Evolutionary conservation across 1,140 invertebrate species (phyloP).

Genomic region (Solen grandis): DNA sequence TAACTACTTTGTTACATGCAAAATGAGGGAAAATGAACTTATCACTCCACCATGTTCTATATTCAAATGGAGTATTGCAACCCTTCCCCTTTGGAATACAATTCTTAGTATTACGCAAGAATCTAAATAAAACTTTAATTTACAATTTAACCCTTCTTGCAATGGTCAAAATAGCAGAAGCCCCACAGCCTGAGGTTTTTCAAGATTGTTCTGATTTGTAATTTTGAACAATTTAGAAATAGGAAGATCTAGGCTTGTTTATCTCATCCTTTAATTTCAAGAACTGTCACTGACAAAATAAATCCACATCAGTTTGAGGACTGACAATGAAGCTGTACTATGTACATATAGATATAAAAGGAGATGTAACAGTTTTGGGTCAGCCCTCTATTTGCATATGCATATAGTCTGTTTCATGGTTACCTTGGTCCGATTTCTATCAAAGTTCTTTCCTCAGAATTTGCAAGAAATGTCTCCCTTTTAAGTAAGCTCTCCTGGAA

Average conservation of each 20-base stretch:
- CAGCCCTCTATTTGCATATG: background rate
- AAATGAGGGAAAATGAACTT: background rate
- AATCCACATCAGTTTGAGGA: background rate
- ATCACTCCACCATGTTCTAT: background rate
- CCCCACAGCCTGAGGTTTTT: no score
- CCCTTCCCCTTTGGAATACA: no score
- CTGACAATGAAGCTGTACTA: background rate
- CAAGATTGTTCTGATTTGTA: no score
- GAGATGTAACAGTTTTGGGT: constrained; percentile 2
- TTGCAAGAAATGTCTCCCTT: constrained; percentile 47
- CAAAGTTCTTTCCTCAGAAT: constrained; percentile 56
- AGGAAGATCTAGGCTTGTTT: no score
- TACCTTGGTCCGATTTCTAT: constrained; percentile 82
- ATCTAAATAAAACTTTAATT: background rate
- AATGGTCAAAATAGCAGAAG: no score
- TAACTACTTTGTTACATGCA: no score
- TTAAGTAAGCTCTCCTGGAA: constrained; percentile 67
- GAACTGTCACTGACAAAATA: no score
- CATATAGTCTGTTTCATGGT: constrained; percentile 13
- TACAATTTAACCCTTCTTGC: background rate
- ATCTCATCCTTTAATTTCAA: no score
- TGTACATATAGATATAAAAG: constrained; percentile 7
- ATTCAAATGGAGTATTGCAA: background rate
- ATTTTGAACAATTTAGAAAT: background rate
- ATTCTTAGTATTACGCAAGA: background rate